phyloP scores from a whole-genome alignment of 2,888 invertebrate genomes.

The Lepidochrysops patricia region DNA sequence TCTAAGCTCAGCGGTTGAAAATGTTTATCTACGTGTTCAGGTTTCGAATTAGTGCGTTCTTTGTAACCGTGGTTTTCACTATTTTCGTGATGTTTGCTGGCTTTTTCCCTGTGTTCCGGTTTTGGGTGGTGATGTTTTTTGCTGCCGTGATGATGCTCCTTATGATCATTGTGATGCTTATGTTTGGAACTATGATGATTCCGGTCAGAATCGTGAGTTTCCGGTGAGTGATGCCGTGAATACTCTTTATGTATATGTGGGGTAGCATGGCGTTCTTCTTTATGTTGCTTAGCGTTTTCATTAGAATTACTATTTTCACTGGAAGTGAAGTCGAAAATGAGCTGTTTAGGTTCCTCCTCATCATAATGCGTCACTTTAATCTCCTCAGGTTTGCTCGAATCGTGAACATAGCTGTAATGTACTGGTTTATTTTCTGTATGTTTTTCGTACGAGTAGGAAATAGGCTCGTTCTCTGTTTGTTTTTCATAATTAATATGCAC shows the following conservation, averaged over 20 bases:
- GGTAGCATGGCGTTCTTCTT: conserved; percentile 18
- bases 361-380: conserved; percentile 40
- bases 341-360: conserved; percentile 41
- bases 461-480: conserved; percentile 41
- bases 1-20: conserved; percentile 39
- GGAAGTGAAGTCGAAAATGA: conserved; percentile 43
- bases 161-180: background rate
- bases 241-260: conserved; percentile 16
- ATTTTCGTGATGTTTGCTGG: conserved; percentile 21
- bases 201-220: conserved; percentile 1
- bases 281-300: conserved; percentile 26
- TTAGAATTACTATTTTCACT: conserved; percentile 35
- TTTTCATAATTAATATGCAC: conserved; percentile 46
- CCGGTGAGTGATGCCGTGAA: conserved; percentile 19
- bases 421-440: conserved; percentile 41
- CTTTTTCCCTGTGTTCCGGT: conserved; percentile 29
- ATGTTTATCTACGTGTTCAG: conserved; percentile 28
- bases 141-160: conserved; percentile 18
- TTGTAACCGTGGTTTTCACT: background rate
- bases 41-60: background rate
- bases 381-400: conserved; percentile 38
- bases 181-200: background rate
- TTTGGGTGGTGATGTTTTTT: conserved; percentile 21
- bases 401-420: conserved; percentile 29
- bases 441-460: conserved; percentile 50